Base-by-base conservation (phyloP, 2,888 invertebrate genomes). In the Caenorhabditis afra region DNA sequence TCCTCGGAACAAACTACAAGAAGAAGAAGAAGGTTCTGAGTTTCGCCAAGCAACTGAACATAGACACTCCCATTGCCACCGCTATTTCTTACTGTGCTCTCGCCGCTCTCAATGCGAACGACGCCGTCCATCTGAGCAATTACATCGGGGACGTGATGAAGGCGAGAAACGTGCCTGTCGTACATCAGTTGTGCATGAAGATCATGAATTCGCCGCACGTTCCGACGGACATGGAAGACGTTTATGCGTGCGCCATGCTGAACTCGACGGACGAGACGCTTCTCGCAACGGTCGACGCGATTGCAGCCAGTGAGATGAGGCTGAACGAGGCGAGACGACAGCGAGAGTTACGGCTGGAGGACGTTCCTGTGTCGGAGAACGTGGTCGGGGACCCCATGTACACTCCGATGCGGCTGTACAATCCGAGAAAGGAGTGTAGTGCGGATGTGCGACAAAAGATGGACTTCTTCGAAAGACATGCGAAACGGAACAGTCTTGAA, bases 101-200 rank as follows among this genome's bases (percentile, higher is more conserved):
- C 22, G 80, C 76, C 12, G 85, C 86, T 8, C 73, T 86, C 29
- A 66, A 77, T 7, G 62, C 59, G n/a, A 58, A 79, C 11, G 84
- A 86, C 39, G 81, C 77, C 12, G 58, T 62, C 16, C 81, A 71
- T 44, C 52, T 85, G 39, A 73, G 62, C n/a, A 77, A 66, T 35
- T 86, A 86, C 44, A 82, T 86, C 18, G 70, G 64, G 11, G 83
- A 83, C 29, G 77, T 84, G 11, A 84, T 81, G 39, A 81, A 85
- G 62, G 83, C 83, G 10, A 70, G 75, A 44, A 76, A 68, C 29
- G 68, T 85, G 3, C 77, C 81, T 0, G 83, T 85, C 0, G 86
- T 86, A 41, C 82, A 86, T 67, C 74, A 85, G 23, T 62, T 86
- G 10, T 86, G 84, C 65, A 71, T 85, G 76, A 37, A 79, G 44